These are phyloP conservation scores for Menura novaehollandiae DNA, from an alignment of 2,113 vertebrate genomes.

Conservation along the genomic window DNA sequence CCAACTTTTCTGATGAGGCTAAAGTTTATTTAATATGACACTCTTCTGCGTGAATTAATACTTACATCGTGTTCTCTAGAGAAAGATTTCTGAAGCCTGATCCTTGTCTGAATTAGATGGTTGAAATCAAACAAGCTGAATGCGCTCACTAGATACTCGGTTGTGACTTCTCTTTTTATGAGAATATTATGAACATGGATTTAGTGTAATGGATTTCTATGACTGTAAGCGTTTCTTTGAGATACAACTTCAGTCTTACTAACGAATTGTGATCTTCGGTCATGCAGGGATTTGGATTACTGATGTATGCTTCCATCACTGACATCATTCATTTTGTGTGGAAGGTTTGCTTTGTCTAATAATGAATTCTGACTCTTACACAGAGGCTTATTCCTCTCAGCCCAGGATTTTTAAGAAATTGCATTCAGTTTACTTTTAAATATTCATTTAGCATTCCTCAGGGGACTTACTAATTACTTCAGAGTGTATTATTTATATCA, in stretches of 20 bases:
- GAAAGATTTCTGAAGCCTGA: background rate
- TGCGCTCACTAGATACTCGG: background rate
- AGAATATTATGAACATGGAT: background rate
- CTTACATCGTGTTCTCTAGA: background rate
- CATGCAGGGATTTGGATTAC: background rate
- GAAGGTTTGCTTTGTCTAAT: background rate
- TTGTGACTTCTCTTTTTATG: background rate
- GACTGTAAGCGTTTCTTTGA: background rate
- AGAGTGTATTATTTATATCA: background rate
- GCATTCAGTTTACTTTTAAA: background rate
- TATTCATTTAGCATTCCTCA: background rate
- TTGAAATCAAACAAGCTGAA: background rate
- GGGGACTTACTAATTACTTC: background rate
- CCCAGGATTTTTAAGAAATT: background rate
- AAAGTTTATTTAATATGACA: background rate
- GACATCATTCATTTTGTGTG: background rate
- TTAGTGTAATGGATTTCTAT: background rate
- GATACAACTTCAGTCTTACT: background rate
- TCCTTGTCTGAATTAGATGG: background rate
- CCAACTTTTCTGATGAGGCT: background rate
- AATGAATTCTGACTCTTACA: background rate
- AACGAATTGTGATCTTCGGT: background rate
- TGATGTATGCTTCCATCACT: background rate
- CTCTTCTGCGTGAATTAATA: background rate
- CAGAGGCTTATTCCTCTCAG: background rate